These are phyloP conservation scores for Resseliella maxima DNA, from an alignment of 2,888 invertebrate species.

Conservation along the genomic window DNA sequence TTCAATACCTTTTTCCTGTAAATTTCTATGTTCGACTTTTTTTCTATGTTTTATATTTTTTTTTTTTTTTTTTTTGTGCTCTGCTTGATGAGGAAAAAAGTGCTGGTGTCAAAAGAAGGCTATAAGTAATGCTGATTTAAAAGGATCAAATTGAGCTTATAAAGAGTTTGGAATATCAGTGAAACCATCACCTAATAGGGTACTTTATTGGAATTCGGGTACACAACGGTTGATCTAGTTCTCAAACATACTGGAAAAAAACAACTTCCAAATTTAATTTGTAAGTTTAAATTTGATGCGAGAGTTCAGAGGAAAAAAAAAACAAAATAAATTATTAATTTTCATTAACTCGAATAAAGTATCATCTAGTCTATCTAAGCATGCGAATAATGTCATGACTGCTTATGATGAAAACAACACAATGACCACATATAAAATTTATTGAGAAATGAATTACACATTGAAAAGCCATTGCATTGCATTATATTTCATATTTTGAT, in stretches of 20 bases:
- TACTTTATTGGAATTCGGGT: not conserved
- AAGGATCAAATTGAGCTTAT: conserved; percentile 43
- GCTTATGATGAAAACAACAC: not conserved
- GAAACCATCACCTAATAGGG: not conserved
- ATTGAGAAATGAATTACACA: conserved; percentile 49
- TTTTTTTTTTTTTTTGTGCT: not conserved
- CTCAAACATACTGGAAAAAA: too few species aligned
- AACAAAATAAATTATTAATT: too few species aligned
- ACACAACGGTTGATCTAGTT: not conserved
- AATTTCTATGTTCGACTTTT: not conserved
- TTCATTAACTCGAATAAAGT: too few species aligned
- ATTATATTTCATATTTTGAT: conserved; percentile 50
- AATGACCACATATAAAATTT: not conserved
- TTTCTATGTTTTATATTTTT: not conserved
- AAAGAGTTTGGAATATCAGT: not conserved
- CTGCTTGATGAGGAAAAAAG: not conserved
- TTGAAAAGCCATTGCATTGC: conserved; percentile 19
- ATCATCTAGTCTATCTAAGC: too few species aligned
- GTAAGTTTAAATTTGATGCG: too few species aligned
- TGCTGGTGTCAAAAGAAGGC: conserved; percentile 4
- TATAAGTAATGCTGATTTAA: conserved; percentile 14
- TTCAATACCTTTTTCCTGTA: not conserved
- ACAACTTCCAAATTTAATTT: too few species aligned
- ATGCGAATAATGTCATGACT: not conserved
- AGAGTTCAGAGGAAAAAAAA: too few species aligned